Base-by-base conservation (phyloP, 2,113 vertebrate species). In the Gymnorhina tibicen region DNA sequence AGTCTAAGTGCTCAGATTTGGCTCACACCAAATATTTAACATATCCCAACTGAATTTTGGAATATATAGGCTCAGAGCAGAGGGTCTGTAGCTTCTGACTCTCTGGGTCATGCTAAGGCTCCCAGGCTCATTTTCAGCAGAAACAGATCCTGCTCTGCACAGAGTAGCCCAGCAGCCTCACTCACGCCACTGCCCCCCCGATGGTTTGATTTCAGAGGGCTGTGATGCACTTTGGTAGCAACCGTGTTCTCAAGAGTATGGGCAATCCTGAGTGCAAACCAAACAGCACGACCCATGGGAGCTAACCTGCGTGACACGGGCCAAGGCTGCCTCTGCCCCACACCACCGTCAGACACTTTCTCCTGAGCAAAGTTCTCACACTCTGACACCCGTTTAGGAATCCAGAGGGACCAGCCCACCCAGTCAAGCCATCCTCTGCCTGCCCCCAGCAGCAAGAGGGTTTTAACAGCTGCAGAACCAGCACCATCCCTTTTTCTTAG, bases 271-370 rank as follows among this genome's bases (percentile, higher is more conserved):
- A 87, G 28, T 0, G 8, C 47, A 44, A 78, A 59, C 3, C 39
- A 18, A 59, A 50, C 2, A 3, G 11, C 49, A 81, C 5, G 3
- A 33, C 11, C 13, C 47, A 5, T 0, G 0, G 44, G 60, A 46
- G 55, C 16, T 1, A 1, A 49, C 28, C 55, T 6, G 26, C 32
- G 10, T 1, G 7, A 11, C 3, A 1, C 0, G 3, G 37, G 35
- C 10, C 30, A 30, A 4, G 0, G 30, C 53, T 24, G 30, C 26
- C 60, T 44, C 73, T 33, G 26, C 33, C 72, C 44, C 26, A 7
- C 60, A 39, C 0, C 47, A 28, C 28, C 20, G 6, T 5, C 47
- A 67, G 17, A 28, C 11, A 3, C 33, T 14, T 27, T 16, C 77
- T 42, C 46, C n/a, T 6, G 3, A 81, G 37, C 11, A 26, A 60